Base-by-base conservation (phyloP, 2,797 vertebrate species). In the Acanthurus lineatus region DNA sequence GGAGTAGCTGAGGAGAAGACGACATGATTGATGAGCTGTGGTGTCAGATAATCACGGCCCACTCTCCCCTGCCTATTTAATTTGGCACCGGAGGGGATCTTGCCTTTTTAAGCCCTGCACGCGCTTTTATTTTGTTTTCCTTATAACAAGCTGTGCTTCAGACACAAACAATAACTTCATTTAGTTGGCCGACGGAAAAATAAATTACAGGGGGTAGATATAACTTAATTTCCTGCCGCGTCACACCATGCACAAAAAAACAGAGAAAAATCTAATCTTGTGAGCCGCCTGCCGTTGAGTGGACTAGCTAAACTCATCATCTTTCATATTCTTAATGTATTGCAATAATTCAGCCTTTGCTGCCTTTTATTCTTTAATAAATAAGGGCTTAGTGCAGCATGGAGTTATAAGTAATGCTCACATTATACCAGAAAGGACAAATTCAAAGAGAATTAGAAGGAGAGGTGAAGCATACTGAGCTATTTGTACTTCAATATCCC, bases 131-230 rank as follows among this genome's bases (percentile, higher is more conserved):
- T 91, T 93, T 89, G 91, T 91, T 91, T 91, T 87, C 87, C 77
- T 94, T 92, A 93, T 94, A 95, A 95, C 93, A 93, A 92, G 93
- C 93, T 85, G 88, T 68, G 86, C 90, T 92, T 94, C 92, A 95
- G 90, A 95, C 93, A 91, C 91, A 94, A 95, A 96, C 95, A 96
- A 95, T 95, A 95, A 94, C 93, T 95, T 95, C 81, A 95, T 95
- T 95, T 95, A 91, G 94, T 88, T 86, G 94, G 92, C 90, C 82
- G 85, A 87, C 83, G 85, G 91, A 94, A 95, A 95, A 95, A 96
- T 94, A 94, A 95, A 95, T 95, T 94, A 95, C 89, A 79, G 87
- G 87, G 92, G 88, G 83, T 80, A 90, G 94, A 93, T 94, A 92
- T 95, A 96, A 95, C 94, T 95, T 95, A 93, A 95, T 96, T 95